A percentile compares a stretch with the other conserved stretches of the same genome.
Conservation (phyloP, 2,888 invertebrate species). For the Hemistola chrysoprasaria region DNA sequence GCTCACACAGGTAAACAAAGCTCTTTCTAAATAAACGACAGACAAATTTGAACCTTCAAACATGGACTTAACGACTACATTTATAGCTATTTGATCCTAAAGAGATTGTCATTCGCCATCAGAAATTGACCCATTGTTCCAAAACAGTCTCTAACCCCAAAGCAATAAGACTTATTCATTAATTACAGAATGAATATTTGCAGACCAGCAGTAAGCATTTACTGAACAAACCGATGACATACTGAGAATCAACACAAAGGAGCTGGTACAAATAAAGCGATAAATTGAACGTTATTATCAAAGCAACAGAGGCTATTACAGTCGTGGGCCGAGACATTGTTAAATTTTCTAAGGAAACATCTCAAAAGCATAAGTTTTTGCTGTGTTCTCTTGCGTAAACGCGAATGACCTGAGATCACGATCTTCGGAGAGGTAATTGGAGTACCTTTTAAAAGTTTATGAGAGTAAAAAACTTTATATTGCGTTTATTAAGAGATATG, state of each 20-base stretch:
- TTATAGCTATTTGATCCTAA: no score
- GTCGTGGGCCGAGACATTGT: constrained; percentile 3
- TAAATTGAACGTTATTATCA: constrained; percentile 12
- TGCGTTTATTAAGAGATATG: no score
- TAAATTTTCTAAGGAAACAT: constrained; percentile 22
- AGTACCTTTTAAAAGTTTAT: no score
- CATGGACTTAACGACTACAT: no score
- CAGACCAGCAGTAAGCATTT: constrained; percentile 13
- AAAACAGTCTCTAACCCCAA: no score
- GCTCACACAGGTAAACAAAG: no score
- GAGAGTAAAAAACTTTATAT: no score
- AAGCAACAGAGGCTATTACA: constrained; percentile 13
- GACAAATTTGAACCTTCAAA: no score
- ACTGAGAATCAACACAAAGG: constrained; percentile 43
- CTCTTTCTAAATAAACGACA: no score
- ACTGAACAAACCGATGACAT: constrained; percentile 33
- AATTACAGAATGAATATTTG: constrained; percentile 9
- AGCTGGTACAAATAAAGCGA: constrained; percentile 14
- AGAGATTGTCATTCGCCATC: no score
- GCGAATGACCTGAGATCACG: constrained; percentile 31
- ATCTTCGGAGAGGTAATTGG: constrained; percentile 24
- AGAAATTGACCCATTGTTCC: no score
- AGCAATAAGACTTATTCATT: no score
- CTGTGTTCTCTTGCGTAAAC: constrained; percentile 30
- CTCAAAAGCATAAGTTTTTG: constrained; percentile 24